These are phyloP conservation scores for Lasioglossum leucozonium DNA, from an alignment of 2,888 invertebrate species.

Conservation along the genomic window DNA sequence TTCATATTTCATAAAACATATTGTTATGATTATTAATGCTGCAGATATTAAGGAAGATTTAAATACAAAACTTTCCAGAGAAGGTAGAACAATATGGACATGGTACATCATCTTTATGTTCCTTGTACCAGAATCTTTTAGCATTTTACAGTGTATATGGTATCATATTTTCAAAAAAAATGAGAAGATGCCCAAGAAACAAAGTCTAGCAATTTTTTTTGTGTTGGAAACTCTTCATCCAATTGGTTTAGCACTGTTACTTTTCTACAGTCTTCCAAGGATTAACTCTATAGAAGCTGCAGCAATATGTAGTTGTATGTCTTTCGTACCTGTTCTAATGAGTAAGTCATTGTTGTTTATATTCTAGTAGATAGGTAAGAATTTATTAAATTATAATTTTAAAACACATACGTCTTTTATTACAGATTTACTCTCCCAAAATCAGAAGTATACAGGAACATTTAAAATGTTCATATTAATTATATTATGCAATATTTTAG, in stretches of 20 bases:
- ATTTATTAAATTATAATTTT: constrained; percentile 11
- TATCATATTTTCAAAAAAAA: constrained; percentile 90
- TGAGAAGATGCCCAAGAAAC: constrained; percentile 86
- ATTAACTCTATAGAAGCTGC: constrained; percentile 93
- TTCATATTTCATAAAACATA: not conserved
- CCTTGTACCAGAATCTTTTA: constrained; percentile 90
- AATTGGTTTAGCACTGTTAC: constrained; percentile 91
- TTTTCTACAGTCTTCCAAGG: constrained; percentile 91
- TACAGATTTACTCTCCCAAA: constrained; percentile 53
- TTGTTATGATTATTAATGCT: not conserved
- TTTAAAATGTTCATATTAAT: constrained; percentile 19
- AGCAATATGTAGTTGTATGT: constrained; percentile 94
- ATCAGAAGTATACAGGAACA: not conserved
- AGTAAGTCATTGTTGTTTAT: constrained; percentile 90
- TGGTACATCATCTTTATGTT: constrained; percentile 92
- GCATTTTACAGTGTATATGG: constrained; percentile 89
- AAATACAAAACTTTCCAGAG: constrained; percentile 82
- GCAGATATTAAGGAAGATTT: constrained; percentile 18
- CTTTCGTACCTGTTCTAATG: constrained; percentile 92
- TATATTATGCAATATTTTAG: constrained; percentile 86
- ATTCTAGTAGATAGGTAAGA: constrained; percentile 88
- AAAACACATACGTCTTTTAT: constrained; percentile 10
- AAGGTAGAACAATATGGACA: constrained; percentile 91
- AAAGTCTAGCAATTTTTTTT: constrained; percentile 87
- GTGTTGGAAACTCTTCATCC: constrained; percentile 92